Base-by-base conservation (phyloP, 2,113 vertebrate genomes). In the Morone chrysops region DNA sequence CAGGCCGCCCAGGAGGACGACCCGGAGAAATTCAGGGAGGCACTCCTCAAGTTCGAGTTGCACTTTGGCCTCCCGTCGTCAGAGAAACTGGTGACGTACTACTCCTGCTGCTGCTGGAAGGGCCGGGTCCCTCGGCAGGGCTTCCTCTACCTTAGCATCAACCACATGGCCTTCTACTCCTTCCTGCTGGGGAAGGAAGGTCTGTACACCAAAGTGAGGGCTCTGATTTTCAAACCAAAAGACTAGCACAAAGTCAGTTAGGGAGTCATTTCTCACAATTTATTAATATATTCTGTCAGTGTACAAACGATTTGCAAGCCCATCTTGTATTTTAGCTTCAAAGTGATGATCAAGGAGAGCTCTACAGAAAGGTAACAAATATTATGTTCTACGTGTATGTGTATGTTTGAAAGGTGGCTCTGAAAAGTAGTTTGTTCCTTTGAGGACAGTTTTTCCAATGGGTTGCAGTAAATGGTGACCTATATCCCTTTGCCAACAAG, bases 41-140 rank as follows among this genome's bases (percentile, higher is more conserved):
- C 96, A 0, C 89, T 97, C 87, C 95, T 95, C 82, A 98, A 97
- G 90, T 99, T 99, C 22, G 96, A 97, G 88, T 94, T 96, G 86
- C 96, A 97, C 72, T 99, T 99, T 78, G 96, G 95, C 83, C 97
- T 99, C 72, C 98, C 98, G 0, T 84, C 96, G n/a, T 95, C 96
- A 0, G 98, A 99, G 94, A 98, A 97, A 80, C 89, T 99, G 93
- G 96, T 99, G 89, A 97, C 97, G 0, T 97, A 94, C 90, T 98
- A 96, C 90, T 98, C 98, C 2, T 99, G 98, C 95, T 99, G 98
- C 94, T 99, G 97, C 90, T 99, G 98, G 98, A 99, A 98, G 92
- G 97, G 97, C 61, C 95, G 94, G n/a, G 98, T 99, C 77, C 98
- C 98, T 36, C 97, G 98, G 8, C 98, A 99, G 90, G 98, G 98